phyloP scores from a whole-genome alignment of 37 sponge, comb jelly and placozoan species.

The Ianthella basta region DNA sequence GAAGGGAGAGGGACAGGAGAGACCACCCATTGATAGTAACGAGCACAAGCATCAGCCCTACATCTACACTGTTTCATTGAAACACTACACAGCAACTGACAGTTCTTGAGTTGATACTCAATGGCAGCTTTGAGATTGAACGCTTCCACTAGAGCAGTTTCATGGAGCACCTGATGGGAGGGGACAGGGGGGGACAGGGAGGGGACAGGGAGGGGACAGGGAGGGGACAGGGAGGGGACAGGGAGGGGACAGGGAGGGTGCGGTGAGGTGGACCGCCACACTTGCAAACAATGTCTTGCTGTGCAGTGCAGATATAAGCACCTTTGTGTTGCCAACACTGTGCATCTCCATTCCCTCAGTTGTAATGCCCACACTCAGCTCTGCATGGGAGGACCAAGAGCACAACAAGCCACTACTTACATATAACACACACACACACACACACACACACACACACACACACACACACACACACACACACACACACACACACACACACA shows the following conservation, averaged over 20 bases:
- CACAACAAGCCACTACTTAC: background rate
- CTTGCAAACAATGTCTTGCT: too few species aligned
- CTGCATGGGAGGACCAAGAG: too few species aligned
- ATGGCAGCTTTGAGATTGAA: constrained; percentile 98
- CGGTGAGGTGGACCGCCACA: background rate
- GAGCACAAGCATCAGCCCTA: background rate
- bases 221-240: background rate
- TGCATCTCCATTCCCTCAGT: constrained; percentile 95
- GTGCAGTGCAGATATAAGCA: too few species aligned
- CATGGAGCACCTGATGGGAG: constrained; percentile 77
- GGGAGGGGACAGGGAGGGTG: background rate
- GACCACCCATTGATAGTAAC: background rate
- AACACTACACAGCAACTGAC: constrained; percentile 37
- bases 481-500: too few species aligned
- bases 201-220: too few species aligned
- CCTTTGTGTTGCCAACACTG: constrained; percentile 94
- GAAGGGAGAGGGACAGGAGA: background rate
- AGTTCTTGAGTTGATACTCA: constrained; percentile 97
- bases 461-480: too few species aligned
- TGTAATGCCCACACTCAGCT: constrained; percentile 94
- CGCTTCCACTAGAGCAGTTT: constrained; percentile 95
- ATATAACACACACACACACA: background rate
- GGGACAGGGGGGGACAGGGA: background rate
- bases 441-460: too few species aligned
- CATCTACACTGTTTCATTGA: background rate